Conservation (phyloP, 2,888 invertebrate genomes). For the Mactromeris polynyma region DNA sequence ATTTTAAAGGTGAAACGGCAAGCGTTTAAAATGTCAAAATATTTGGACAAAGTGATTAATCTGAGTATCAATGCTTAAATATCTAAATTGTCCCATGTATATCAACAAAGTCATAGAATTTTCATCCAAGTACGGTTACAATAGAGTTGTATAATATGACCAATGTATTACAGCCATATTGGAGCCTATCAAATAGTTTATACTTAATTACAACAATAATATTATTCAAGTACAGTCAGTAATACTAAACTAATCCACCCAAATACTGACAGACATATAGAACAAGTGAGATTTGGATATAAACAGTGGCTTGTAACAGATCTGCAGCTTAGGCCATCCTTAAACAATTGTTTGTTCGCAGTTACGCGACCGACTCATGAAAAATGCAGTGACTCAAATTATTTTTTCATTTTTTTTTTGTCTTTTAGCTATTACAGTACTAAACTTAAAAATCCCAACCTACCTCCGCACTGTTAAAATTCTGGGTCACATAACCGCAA, state of each 20-base stretch:
- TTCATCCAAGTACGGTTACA: background rate
- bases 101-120: background rate
- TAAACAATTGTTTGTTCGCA: no score
- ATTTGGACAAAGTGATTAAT: no score
- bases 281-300: background rate
- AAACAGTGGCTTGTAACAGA: background rate
- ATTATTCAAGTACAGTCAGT: background rate
- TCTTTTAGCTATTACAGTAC: no score
- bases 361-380: no score
- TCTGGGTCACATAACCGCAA: no score
- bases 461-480: no score
- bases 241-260: background rate
- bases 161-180: background rate
- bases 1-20: no score
- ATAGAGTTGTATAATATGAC: background rate
- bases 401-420: no score
- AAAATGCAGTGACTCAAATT: no score
- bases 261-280: background rate
- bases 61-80: background rate
- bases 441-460: no score
- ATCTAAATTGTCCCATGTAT: background rate
- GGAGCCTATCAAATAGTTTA: slow-evolving; percentile 23
- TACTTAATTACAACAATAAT: slow-evolving; percentile 7
- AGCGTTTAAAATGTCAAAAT: no score
- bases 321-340: background rate